Conservation (phyloP, 2,888 invertebrate species). For the Athripsodes cinereus region DNA sequence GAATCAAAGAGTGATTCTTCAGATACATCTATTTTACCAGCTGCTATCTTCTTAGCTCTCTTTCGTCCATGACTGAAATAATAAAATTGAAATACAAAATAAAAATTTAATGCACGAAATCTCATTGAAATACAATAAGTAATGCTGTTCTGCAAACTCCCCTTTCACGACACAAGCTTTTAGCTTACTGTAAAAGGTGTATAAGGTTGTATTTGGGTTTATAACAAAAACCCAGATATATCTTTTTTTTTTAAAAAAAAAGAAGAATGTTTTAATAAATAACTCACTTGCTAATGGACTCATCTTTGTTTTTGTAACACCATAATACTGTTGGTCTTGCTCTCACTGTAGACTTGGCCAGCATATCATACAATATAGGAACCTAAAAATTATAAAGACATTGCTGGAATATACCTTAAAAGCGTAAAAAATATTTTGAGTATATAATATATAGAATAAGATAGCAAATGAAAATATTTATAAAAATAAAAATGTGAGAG, state of each 20-base stretch:
- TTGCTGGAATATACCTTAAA: background rate
- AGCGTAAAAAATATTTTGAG: background rate
- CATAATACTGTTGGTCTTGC: constrained; percentile 91
- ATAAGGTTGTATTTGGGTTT: no score
- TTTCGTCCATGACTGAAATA: constrained; percentile 79
- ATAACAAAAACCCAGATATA: no score
- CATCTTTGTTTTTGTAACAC: constrained; percentile 95
- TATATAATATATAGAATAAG: background rate
- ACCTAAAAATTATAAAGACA: constrained; percentile 57
- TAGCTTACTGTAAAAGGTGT: no score
- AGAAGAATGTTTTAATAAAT: background rate
- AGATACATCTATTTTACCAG: constrained; percentile 81
- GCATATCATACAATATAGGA: constrained; percentile 94
- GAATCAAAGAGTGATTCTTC: constrained; percentile 96
- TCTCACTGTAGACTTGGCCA: constrained; percentile 90
- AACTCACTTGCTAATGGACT: constrained; percentile 76
- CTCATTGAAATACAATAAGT: background rate
- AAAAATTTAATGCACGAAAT: background rate
- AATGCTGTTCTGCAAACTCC: no score
- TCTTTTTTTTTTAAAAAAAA: background rate
- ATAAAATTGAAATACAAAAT: background rate
- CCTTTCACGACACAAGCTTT: no score
- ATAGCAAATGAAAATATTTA: background rate
- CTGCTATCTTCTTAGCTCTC: constrained; percentile 85
- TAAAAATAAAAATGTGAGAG: background rate